These are phyloP conservation scores for Nothobranchius furzeri DNA, from an alignment of 2,113 vertebrate species.

Conservation along the genomic window DNA sequence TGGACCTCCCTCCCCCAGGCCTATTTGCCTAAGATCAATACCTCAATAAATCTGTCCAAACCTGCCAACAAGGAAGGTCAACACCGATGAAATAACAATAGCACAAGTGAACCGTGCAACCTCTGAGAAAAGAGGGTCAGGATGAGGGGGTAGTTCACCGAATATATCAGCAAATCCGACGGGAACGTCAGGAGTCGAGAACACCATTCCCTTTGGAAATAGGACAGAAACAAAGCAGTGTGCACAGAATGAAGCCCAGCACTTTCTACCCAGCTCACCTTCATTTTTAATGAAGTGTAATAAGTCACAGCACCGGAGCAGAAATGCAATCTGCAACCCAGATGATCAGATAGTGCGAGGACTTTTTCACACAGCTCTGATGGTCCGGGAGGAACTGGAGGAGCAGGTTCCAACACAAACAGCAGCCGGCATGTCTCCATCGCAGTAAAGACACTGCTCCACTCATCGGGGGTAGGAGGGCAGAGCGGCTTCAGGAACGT, in stretches of 20 bases:
- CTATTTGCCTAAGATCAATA: conserved; percentile 46
- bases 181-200: conserved; percentile 45
- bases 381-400: conserved; percentile 5
- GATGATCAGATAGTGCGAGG: conserved; percentile 56
- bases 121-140: conserved; percentile 44
- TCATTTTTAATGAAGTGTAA: conserved; percentile 77
- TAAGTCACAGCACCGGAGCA: conserved; percentile 66
- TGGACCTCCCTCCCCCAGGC: conserved; percentile 30
- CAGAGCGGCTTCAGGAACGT: conserved; percentile 6
- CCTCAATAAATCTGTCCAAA: conserved; percentile 41
- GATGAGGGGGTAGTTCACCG: conserved; percentile 48
- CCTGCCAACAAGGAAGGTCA: conserved; percentile 37
- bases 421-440: conserved; percentile 29
- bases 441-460: conserved; percentile 18
- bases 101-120: conserved; percentile 48
- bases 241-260: conserved; percentile 52
- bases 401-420: conserved; percentile 50
- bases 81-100: conserved; percentile 45
- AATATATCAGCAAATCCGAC: conserved; percentile 55
- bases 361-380: conserved; percentile 35
- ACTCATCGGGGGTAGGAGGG: conserved; percentile 2
- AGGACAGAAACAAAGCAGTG: conserved; percentile 60
- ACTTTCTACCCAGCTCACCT: conserved; percentile 65
- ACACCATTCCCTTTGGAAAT: conserved; percentile 60
- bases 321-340: conserved; percentile 61